A percentile compares a stretch with the other conserved stretches of the same genome.
These are phyloP conservation scores for Gobiocypris rarus DNA, from an alignment of 2,113 vertebrate genomes.

Conservation along the genomic window DNA sequence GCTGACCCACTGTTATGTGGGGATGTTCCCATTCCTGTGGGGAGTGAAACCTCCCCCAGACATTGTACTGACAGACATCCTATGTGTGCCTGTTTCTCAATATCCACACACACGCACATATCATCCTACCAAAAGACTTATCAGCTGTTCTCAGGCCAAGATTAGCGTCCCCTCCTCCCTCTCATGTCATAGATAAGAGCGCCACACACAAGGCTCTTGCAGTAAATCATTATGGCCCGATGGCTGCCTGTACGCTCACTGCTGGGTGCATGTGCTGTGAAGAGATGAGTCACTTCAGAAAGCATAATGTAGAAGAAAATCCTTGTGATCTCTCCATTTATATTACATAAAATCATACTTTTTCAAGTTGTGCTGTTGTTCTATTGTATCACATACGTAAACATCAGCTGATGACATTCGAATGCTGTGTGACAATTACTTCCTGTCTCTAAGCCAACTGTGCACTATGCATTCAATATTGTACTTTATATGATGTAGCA, in stretches of 20 bases:
- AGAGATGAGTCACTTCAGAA: slow-evolving; percentile 12
- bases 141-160: slow-evolving; percentile 54
- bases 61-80: slow-evolving; percentile 41
- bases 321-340: not conserved
- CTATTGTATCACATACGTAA: not conserved
- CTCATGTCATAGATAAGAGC: slow-evolving; percentile 47
- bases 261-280: slow-evolving; percentile 23
- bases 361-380: not conserved
- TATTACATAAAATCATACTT: not conserved
- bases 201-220: slow-evolving; percentile 45
- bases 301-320: not conserved
- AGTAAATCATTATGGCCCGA: slow-evolving; percentile 54
- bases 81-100: slow-evolving; percentile 31
- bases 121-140: slow-evolving; percentile 47
- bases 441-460: not conserved
- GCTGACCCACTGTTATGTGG: slow-evolving; percentile 11
- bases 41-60: slow-evolving; percentile 17
- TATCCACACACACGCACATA: slow-evolving; percentile 35
- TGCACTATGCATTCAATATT: not conserved
- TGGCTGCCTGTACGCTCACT: slow-evolving; percentile 38
- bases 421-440: not conserved
- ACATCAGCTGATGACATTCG: not conserved
- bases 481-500: not conserved
- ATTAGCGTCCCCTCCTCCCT: slow-evolving; percentile 49
- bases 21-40: slow-evolving; percentile 15